Percentiles rank a stretch among this genome's conserved stretches.
phyloP scores from a whole-genome alignment of 2,888 invertebrate species.

The Rhingia rostrata region DNA sequence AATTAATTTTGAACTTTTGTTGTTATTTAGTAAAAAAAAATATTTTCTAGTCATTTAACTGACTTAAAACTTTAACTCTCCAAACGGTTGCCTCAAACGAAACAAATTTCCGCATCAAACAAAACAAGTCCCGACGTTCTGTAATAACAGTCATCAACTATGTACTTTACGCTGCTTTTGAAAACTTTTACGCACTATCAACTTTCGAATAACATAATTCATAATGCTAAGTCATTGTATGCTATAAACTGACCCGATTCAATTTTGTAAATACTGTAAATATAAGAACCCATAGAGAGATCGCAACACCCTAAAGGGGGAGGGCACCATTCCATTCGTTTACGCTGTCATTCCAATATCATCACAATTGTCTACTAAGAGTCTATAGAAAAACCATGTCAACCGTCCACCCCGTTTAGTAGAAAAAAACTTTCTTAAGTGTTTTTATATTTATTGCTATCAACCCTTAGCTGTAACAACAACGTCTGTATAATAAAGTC shows the following conservation, averaged over 20 bases:
- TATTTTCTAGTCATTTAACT: too few relatives aligned
- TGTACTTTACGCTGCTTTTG: too few relatives aligned
- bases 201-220: too few relatives aligned
- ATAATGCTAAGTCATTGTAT: not conserved
- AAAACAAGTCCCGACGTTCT: too few relatives aligned
- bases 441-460: not conserved
- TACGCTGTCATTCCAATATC: not conserved
- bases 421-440: not conserved
- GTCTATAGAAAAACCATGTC: not conserved
- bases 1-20: too few relatives aligned
- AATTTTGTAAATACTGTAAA: not conserved
- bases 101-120: too few relatives aligned
- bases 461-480: not conserved
- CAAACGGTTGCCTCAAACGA: too few relatives aligned
- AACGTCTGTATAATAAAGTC: conserved; percentile 1
- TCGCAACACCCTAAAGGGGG: not conserved
- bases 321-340: not conserved
- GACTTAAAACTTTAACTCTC: too few relatives aligned
- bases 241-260: conserved; percentile 14
- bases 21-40: too few relatives aligned
- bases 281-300: not conserved
- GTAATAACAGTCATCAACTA: too few relatives aligned
- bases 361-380: conserved; percentile 7
- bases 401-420: not conserved
- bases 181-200: too few relatives aligned